Conservation (phyloP, 2,797 vertebrate genomes). For the Neostethus bicornis region DNA sequence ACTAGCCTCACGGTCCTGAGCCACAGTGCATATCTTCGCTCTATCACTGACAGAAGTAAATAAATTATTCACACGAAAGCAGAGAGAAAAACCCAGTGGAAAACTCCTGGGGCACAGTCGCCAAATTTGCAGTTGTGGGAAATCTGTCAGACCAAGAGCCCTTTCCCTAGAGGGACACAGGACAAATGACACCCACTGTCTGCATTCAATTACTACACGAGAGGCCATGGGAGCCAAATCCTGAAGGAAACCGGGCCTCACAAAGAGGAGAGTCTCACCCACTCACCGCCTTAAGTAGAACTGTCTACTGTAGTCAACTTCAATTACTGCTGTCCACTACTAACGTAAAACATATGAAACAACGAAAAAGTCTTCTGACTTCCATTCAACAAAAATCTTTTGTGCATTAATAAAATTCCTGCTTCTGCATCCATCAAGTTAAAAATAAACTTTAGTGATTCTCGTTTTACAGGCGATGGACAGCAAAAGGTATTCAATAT, state of each 20-base stretch:
- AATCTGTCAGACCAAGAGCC: conserved; percentile 76
- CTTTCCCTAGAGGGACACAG: conserved; percentile 73
- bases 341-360: conserved; percentile 75
- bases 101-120: conserved; percentile 58
- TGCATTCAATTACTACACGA: conserved; percentile 75
- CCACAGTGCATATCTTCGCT: conserved; percentile 48
- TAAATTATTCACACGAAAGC: conserved; percentile 74
- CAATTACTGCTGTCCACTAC: conserved; percentile 72
- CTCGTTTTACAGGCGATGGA: conserved; percentile 50
- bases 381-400: conserved; percentile 40
- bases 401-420: conserved; percentile 58
- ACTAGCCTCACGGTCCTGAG: conserved; percentile 33
- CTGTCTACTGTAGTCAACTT: conserved; percentile 76
- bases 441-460: conserved; percentile 29
- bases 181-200: conserved; percentile 79
- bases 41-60: conserved; percentile 68
- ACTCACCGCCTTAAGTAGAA: conserved; percentile 66
- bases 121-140: conserved; percentile 76
- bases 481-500: conserved; percentile 9
- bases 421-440: conserved; percentile 40
- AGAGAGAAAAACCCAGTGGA: conserved; percentile 44
- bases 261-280: conserved; percentile 41
- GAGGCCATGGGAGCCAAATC: conserved; percentile 69
- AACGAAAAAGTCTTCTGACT: conserved; percentile 60
- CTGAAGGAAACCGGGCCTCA: conserved; percentile 56